phyloP scores from a whole-genome alignment of 2,797 vertebrate genomes.

The Xiphophorus birchmanni region DNA sequence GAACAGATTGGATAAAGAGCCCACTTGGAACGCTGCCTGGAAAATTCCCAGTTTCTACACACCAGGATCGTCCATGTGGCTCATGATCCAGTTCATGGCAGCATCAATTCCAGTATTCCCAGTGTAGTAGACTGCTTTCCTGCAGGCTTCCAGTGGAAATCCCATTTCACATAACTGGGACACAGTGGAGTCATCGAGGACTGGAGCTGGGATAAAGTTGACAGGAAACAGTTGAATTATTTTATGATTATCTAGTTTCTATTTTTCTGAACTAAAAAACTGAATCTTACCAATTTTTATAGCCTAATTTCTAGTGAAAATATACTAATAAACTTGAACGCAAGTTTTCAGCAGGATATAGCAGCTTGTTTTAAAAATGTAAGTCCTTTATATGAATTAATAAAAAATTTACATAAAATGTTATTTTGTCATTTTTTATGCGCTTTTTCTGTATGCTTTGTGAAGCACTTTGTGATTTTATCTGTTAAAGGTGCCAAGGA shows the following conservation, averaged over 20 bases:
- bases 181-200: conserved; percentile 94
- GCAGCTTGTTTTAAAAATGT: too few relatives aligned
- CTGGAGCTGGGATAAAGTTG: conserved; percentile 84
- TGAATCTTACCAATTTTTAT: too few relatives aligned
- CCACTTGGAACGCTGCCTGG: not conserved
- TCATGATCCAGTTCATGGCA: conserved; percentile 99
- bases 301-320: too few relatives aligned
- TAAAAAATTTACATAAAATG: too few relatives aligned
- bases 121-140: conserved; percentile 97
- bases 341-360: too few relatives aligned
- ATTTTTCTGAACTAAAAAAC: not conserved
- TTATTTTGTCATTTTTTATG: too few relatives aligned
- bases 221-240: conserved; percentile 40
- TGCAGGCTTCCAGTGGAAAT: conserved; percentile 96
- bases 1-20: not conserved
- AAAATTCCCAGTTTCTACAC: conserved; percentile 41
- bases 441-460: too few relatives aligned
- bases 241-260: not conserved
- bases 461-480: too few relatives aligned
- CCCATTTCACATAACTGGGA: conserved; percentile 98
- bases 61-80: conserved; percentile 99
- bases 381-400: too few relatives aligned
- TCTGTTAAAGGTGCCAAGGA: too few relatives aligned
- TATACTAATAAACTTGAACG: too few relatives aligned
- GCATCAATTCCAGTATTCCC: conserved; percentile 96